Percentiles rank a stretch among this genome's conserved stretches.
These are phyloP conservation scores for Agriopis marginaria DNA, from an alignment of 2,888 invertebrate species.

Conservation along the genomic window DNA sequence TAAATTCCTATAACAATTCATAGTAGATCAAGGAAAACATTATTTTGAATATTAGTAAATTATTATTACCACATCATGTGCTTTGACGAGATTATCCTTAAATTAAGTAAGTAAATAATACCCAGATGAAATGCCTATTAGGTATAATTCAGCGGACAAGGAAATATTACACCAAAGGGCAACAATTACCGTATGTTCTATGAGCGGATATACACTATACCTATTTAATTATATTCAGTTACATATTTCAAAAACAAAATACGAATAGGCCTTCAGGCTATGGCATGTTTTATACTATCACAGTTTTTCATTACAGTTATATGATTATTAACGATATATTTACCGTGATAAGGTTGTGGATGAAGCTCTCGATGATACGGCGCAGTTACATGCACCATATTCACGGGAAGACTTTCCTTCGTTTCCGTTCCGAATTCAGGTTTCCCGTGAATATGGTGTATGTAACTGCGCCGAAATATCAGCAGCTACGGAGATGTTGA, in stretches of 20 bases:
- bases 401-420: too few species aligned
- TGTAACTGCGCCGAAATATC: too few species aligned
- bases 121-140: neutral
- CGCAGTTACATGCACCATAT: too few species aligned
- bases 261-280: neutral
- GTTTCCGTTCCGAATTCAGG: too few species aligned
- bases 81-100: neutral
- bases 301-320: too few species aligned
- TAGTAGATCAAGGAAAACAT: slow-evolving; percentile 1
- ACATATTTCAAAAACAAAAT: neutral
- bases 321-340: too few species aligned
- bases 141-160: slow-evolving; percentile 1
- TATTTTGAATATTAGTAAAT: neutral
- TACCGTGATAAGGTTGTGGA: too few species aligned
- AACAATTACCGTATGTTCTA: neutral
- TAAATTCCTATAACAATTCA: neutral
- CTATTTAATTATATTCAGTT: neutral
- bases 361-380: too few species aligned
- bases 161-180: neutral
- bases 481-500: too few species aligned
- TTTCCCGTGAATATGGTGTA: too few species aligned
- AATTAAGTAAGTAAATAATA: slow-evolving; percentile 3
- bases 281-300: too few species aligned
- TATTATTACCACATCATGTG: neutral
- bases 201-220: neutral